phyloP scores from a whole-genome alignment of 2,113 vertebrate species.

The Gobio gobio region DNA sequence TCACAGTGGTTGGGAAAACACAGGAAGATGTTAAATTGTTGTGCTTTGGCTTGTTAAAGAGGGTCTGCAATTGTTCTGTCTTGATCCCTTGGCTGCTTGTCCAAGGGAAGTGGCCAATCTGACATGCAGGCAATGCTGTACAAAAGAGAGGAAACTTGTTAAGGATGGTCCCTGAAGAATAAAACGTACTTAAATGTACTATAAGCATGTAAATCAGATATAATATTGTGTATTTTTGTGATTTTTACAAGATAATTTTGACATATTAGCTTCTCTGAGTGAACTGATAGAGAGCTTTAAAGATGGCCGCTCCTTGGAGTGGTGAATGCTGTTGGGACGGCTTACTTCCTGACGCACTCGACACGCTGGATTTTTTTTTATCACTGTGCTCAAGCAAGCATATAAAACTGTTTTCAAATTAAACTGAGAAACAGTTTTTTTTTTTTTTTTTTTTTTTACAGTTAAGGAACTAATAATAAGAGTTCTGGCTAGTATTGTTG shows the following conservation, averaged over 20 bases:
- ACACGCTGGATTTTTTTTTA: conserved; percentile 43
- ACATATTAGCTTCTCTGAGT: conserved; percentile 57
- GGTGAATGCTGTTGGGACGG: conserved; percentile 57
- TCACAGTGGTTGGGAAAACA: conserved; percentile 56
- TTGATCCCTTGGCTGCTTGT: conserved; percentile 48
- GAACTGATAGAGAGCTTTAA: conserved; percentile 63
- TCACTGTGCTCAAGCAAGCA: neutral
- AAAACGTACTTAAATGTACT: neutral
- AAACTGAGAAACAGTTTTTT: neutral
- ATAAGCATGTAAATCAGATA: neutral
- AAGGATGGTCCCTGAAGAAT: neutral
- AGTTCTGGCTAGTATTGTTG: neutral
- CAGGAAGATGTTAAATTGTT: conserved; percentile 57
- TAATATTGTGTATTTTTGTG: neutral
- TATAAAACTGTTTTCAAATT: neutral
- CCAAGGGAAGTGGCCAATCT: conserved; percentile 50
- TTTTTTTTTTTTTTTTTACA: too few relatives aligned
- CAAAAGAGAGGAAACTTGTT: conserved; percentile 48
- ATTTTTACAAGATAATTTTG: conserved; percentile 13
- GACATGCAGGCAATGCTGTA: conserved; percentile 56
- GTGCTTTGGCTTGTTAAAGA: conserved; percentile 31
- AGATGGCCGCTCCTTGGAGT: conserved; percentile 72
- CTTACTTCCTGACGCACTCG: conserved; percentile 70
- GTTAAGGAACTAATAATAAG: neutral
- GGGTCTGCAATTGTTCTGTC: conserved; percentile 47